Conservation (phyloP, 2,888 invertebrate species). For the Orgyia antiqua region DNA sequence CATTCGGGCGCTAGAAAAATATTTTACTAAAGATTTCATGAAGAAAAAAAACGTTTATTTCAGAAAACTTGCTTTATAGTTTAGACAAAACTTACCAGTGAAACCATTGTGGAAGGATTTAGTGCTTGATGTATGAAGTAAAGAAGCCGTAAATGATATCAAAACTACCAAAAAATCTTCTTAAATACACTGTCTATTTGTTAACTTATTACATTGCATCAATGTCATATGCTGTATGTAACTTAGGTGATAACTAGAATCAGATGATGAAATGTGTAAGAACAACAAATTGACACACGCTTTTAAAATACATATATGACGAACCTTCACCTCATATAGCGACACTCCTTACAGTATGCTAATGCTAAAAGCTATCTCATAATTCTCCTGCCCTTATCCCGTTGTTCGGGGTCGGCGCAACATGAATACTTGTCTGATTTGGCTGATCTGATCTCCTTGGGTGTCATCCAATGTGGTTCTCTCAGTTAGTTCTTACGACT, state of each 20-base stretch:
- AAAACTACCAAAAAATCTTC: conserved; percentile 26
- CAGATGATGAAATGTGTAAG: conserved; percentile 42
- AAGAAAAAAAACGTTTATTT: too few species aligned
- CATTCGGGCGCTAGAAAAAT: too few species aligned
- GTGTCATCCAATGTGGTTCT: too few species aligned
- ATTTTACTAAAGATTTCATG: too few species aligned
- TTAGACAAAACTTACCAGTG: conserved; percentile 58
- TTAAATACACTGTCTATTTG: conserved; percentile 64
- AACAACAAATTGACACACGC: conserved; percentile 29
- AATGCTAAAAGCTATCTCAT: too few species aligned
- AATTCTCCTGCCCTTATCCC: too few species aligned
- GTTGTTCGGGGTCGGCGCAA: too few species aligned
- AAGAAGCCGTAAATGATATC: conserved; percentile 35
- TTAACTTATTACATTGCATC: conserved; percentile 44
- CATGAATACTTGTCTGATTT: too few species aligned
- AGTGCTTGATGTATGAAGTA: conserved; percentile 12
- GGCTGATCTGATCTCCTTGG: too few species aligned
- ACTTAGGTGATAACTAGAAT: conserved; percentile 61
- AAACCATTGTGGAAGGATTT: conserved; percentile 35
- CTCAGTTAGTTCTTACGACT: too few species aligned
- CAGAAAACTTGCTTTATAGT: too few species aligned
- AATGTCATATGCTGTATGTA: conserved; percentile 38
- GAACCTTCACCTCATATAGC: conserved; percentile 8
- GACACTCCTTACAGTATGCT: too few species aligned
- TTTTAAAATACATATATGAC: conserved; percentile 8